Evolutionary conservation across 2,113 vertebrate species (phyloP).

Genomic region (Sminthopsis crassicaudata): DNA sequence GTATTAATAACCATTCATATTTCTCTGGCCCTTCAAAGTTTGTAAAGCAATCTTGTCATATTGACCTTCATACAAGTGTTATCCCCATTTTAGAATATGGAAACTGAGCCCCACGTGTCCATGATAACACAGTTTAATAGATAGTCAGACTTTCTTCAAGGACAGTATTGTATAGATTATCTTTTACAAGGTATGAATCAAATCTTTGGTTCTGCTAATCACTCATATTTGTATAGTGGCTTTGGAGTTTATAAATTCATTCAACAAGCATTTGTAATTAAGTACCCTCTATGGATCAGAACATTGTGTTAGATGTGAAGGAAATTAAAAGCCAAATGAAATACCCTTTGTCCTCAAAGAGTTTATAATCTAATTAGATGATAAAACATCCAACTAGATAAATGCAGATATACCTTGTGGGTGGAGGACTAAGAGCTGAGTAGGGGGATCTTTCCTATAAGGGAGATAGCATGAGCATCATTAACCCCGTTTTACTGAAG

Average conservation of each 20-base stretch:
- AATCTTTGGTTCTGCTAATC: background rate
- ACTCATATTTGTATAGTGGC: background rate
- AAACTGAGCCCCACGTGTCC: background rate
- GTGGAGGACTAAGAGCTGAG: background rate
- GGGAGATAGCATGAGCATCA: background rate
- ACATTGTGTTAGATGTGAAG: background rate
- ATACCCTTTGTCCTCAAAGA: background rate
- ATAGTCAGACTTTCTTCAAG: background rate
- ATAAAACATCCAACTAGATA: background rate
- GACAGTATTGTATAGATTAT: background rate
- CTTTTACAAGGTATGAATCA: background rate
- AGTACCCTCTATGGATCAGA: background rate
- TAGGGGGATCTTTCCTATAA: background rate
- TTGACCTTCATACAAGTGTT: background rate
- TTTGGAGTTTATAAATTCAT: background rate
- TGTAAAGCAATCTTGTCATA: background rate
- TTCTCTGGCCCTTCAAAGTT: background rate
- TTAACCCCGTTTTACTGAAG: background rate
- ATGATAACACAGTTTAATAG: background rate
- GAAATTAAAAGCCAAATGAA: background rate
- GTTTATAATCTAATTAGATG: background rate
- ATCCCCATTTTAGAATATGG: background rate
- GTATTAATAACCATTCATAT: background rate
- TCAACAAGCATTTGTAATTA: background rate
- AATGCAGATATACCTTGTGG: background rate